Base-by-base conservation (phyloP, 2,888 invertebrate species). In the Sturmia bella region DNA sequence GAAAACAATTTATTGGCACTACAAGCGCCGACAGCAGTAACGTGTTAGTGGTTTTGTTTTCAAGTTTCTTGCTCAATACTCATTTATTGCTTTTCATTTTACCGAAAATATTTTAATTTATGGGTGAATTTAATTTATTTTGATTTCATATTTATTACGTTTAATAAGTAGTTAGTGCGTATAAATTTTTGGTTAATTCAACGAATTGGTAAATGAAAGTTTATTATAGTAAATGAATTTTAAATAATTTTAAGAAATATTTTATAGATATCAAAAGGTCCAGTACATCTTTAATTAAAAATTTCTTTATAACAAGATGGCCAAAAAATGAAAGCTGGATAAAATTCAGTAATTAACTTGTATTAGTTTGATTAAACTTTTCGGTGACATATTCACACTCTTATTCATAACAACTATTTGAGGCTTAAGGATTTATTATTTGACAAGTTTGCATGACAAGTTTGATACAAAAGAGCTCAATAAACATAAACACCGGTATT, bases 41-140 rank as follows among this genome's bases (percentile, higher is more conserved):
- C 24, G 13, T n/a, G 27, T 5, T 54, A n/a, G 4, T 24, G 15
- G 43, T 19, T 27, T 52, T 2, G 6, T 52, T 24, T 9, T 15
- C 21, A 27, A 19, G 59, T 15, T 54, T 69, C 32, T 61, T 50
- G 48, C 76, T 50, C 52, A 69, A 76, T 37, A 69, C 61, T 32
- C 32, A 32, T 32, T 9, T 7, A 69, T 76, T 69, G 3, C 68
- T 76, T 59, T 43, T 63, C 17, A 3, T n/a, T 19, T n/a, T 50
- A 13, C 37, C 41, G 13, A 43, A 54, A 32, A 41, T 17, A 15
- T 24, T 43, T 9, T 32, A 43, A 54, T 64, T 74, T 64, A 74
- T 64, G 56, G 45, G 7, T 24, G 64, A 15, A 57, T 50, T 68
- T 17, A 75, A 66, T 75, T 27, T 56, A 59, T 50, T 52, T 19